Conservation (phyloP, 2,797 vertebrate genomes). For the Hylomyscus alleni region DNA sequence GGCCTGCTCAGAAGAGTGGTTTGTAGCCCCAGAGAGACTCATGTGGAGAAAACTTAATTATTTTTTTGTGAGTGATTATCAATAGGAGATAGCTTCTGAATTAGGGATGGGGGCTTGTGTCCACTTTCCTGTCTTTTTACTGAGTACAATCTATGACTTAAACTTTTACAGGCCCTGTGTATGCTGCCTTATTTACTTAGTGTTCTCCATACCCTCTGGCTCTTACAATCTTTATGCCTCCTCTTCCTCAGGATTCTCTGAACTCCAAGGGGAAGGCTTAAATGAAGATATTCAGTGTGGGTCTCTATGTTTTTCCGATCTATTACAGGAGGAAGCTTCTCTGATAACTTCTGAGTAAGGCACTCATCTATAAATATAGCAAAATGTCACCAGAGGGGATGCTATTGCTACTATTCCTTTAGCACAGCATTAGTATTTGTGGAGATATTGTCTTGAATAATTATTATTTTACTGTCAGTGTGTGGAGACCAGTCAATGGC, state of each 20-base stretch:
- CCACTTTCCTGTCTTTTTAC: neutral
- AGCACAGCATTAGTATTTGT: neutral
- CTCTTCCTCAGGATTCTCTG: neutral
- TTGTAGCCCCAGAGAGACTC: neutral
- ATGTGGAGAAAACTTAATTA: neutral
- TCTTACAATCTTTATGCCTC: neutral
- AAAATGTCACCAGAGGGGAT: neutral
- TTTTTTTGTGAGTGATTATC: neutral
- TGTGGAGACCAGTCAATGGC: neutral
- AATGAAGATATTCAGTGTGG: neutral
- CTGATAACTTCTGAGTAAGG: neutral
- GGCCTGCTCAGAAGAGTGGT: neutral
- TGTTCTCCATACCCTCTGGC: neutral
- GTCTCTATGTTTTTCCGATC: no score
- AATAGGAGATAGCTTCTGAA: neutral
- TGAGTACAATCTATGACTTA: neutral
- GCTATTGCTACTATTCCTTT: neutral
- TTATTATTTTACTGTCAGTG: neutral
- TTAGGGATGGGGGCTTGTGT: neutral
- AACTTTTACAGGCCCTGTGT: neutral
- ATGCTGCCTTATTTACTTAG: neutral
- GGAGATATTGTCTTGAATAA: no score
- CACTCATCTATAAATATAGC: neutral
- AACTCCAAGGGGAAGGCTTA: neutral
- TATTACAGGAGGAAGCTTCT: neutral